A percentile compares a stretch with the other conserved stretches of the same genome.
Evolutionary conservation across 2,888 invertebrate genomes (phyloP).

Genomic region (Eurytoma californica): DNA sequence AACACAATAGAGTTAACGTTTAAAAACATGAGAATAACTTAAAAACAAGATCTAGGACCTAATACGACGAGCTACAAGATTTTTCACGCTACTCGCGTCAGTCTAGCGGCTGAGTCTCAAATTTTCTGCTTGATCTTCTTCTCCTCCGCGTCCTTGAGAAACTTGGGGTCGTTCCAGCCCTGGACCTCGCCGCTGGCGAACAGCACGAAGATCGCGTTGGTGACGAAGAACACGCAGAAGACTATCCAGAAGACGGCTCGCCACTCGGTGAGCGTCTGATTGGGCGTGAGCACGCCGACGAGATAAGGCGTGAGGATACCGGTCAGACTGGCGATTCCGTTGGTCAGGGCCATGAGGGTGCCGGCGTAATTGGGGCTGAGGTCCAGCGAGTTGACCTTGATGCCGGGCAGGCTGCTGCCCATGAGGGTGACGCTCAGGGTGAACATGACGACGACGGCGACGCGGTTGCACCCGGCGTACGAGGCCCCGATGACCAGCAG

Average conservation of each 20-base stretch:
- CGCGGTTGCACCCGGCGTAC: slow-evolving; percentile 75
- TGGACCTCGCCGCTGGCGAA: slow-evolving; percentile 86
- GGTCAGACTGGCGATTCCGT: slow-evolving; percentile 84
- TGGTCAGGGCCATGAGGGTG: slow-evolving; percentile 76
- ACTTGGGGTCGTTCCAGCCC: slow-evolving; percentile 83
- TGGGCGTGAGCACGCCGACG: slow-evolving; percentile 79
- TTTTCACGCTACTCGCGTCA: not conserved
- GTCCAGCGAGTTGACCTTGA: slow-evolving; percentile 76
- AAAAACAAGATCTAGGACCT: not conserved
- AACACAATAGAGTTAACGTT: not conserved
- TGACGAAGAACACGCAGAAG: slow-evolving; percentile 80
- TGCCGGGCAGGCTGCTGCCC: slow-evolving; percentile 76
- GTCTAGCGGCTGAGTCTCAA: not conserved
- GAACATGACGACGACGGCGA: slow-evolving; percentile 73
- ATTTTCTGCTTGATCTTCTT: slow-evolving; percentile 30
- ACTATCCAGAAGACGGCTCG: slow-evolving; percentile 88
- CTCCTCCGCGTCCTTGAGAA: slow-evolving; percentile 48
- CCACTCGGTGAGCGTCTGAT: slow-evolving; percentile 79
- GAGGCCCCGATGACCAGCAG: slow-evolving; percentile 76
- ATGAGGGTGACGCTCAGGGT: slow-evolving; percentile 76
- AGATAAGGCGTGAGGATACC: slow-evolving; percentile 84
- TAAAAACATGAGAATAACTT: slow-evolving; percentile 14
- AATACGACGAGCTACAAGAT: not conserved
- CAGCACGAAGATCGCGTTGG: slow-evolving; percentile 82
- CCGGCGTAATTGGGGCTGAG: slow-evolving; percentile 76